These are phyloP conservation scores for Ochropleura leucogaster DNA, from an alignment of 2,888 invertebrate species.

Conservation along the genomic window DNA sequence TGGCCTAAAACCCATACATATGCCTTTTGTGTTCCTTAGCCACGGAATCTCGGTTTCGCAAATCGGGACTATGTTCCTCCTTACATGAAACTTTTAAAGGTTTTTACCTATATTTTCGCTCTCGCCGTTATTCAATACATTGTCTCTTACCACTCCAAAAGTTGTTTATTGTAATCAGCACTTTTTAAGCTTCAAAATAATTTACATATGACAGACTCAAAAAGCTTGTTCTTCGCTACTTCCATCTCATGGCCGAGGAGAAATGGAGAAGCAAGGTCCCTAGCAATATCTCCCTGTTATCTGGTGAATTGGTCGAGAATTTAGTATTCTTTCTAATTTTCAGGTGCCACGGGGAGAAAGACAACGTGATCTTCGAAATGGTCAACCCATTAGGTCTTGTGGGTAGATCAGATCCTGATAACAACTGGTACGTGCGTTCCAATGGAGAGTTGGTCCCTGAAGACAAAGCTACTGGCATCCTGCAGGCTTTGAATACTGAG, in stretches of 20 bases:
- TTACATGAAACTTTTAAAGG: neutral
- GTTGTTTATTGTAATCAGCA: neutral
- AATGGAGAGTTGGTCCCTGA: slow-evolving; percentile 78
- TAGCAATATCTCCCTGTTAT: neutral
- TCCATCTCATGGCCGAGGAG: neutral
- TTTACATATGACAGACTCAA: no score
- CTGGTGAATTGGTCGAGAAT: neutral
- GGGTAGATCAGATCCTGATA: slow-evolving; percentile 76
- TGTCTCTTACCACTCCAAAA: neutral
- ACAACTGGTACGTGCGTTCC: slow-evolving; percentile 78
- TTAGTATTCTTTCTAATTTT: slow-evolving; percentile 39
- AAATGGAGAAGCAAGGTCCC: neutral
- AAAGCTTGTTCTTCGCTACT: neutral
- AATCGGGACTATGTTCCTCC: neutral
- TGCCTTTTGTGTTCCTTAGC: no score
- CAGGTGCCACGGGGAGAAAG: slow-evolving; percentile 93
- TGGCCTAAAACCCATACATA: no score
- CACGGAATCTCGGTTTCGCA: no score
- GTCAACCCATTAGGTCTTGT: slow-evolving; percentile 86
- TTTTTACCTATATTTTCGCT: neutral
- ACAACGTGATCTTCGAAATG: slow-evolving; percentile 91
- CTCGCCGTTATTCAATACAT: neutral
- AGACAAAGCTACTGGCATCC: slow-evolving; percentile 70
- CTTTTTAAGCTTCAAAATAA: neutral
- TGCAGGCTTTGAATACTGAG: slow-evolving; percentile 73